phyloP scores from a whole-genome alignment of 2,888 invertebrate genomes.

The Caradrina kadenii region DNA sequence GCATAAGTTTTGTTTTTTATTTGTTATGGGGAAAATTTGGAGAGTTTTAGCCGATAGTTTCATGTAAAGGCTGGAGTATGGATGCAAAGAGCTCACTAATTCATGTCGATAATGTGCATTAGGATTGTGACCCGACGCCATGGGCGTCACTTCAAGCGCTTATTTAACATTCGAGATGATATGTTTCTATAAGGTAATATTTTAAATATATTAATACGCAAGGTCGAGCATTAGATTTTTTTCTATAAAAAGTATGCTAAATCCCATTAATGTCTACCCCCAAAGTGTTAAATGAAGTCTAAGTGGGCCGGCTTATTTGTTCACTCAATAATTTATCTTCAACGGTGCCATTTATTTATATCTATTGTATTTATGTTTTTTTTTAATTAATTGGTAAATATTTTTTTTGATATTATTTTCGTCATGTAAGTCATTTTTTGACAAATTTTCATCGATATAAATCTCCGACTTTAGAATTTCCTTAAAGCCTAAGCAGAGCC shows the following conservation, averaged over 20 bases:
- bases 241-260: no score
- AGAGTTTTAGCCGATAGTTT: slow-evolving; percentile 40
- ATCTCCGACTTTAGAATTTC: neutral
- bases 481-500: slow-evolving; percentile 45
- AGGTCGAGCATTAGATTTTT: no score
- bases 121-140: slow-evolving; percentile 3
- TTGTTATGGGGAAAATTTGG: slow-evolving; percentile 44
- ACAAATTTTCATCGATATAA: no score
- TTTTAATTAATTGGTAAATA: no score
- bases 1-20: slow-evolving; percentile 62
- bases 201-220: no score
- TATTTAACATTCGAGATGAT: slow-evolving; percentile 1
- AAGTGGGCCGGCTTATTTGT: no score
- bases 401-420: slow-evolving; percentile 1
- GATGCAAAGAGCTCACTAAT: slow-evolving; percentile 31
- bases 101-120: slow-evolving; percentile 27
- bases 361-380: no score
- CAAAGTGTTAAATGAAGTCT: no score
- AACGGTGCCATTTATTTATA: no score
- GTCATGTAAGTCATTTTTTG: no score
- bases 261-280: no score
- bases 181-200: neutral
- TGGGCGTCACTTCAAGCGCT: neutral
- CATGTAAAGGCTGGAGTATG: slow-evolving; percentile 37
- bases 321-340: no score